These are phyloP conservation scores for Oceanodroma leucorhoa DNA, from an alignment of 2,797 vertebrate genomes.

Conservation along the genomic window DNA sequence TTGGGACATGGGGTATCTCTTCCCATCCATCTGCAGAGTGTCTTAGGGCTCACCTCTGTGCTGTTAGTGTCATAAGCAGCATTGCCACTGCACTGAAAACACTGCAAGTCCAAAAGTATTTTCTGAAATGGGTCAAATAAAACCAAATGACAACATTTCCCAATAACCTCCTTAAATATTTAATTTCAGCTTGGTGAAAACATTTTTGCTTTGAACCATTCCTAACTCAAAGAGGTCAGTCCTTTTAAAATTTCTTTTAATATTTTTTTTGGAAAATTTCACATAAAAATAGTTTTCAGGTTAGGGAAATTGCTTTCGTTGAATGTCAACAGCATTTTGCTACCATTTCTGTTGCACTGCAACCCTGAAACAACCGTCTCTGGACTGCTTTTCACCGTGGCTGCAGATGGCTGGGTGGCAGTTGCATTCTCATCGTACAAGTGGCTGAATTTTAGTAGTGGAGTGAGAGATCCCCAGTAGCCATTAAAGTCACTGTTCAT, in stretches of 20 bases:
- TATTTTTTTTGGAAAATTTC: rapidly evolving
- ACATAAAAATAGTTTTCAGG: background rate
- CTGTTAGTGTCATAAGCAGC: background rate
- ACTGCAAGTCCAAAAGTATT: background rate
- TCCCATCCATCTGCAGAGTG: background rate
- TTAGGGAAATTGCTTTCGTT: background rate
- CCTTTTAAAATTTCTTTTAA: background rate
- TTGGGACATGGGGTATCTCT: background rate
- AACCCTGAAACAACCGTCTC: background rate
- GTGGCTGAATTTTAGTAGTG: background rate
- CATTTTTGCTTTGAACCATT: background rate
- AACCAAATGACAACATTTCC: background rate
- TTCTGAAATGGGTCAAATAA: background rate
- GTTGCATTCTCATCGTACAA: background rate
- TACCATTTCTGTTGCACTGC: background rate
- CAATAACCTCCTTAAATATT: background rate
- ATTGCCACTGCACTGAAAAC: background rate
- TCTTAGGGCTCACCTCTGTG: background rate
- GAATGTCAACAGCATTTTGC: background rate
- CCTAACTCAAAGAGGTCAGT: background rate
- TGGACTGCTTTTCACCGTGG: background rate
- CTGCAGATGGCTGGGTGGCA: background rate
- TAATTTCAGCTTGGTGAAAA: background rate
- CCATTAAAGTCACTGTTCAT: slow-evolving; percentile 27
- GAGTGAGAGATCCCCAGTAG: background rate